Evolutionary conservation across 2,888 invertebrate species (phyloP).

Genomic region (Idaea biselata): DNA sequence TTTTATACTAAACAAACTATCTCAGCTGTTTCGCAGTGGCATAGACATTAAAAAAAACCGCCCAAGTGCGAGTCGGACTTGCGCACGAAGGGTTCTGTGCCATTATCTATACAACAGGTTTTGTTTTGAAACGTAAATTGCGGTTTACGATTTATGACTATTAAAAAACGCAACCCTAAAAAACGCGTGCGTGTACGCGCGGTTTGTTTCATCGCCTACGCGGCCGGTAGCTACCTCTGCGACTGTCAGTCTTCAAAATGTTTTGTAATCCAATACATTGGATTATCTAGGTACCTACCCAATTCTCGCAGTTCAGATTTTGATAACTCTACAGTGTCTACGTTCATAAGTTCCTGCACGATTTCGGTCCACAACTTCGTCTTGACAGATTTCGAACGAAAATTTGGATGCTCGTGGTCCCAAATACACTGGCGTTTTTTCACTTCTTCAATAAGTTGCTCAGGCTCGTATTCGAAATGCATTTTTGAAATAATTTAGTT

Average conservation of each 20-base stretch:
- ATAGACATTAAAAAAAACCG: background rate
- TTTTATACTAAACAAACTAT: background rate
- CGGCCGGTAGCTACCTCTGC: too few relatives aligned
- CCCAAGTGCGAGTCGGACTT: too few relatives aligned
- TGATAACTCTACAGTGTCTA: constrained; percentile 45
- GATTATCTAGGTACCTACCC: constrained; percentile 49
- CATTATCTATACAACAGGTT: too few relatives aligned
- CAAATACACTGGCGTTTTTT: constrained; percentile 69
- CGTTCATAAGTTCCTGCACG: constrained; percentile 55
- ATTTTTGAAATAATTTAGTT: constrained; percentile 29
- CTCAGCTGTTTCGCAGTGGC: background rate
- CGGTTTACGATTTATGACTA: too few relatives aligned
- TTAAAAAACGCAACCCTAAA: too few relatives aligned
- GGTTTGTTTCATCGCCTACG: background rate
- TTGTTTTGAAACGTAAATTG: too few relatives aligned
- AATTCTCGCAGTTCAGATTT: constrained; percentile 71
- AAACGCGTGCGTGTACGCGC: background rate
- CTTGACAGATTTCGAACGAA: constrained; percentile 54
- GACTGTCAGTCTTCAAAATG: background rate
- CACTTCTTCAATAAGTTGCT: constrained; percentile 64
- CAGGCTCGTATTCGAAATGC: constrained; percentile 74
- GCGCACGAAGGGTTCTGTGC: too few relatives aligned
- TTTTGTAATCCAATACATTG: background rate
- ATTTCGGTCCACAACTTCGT: constrained; percentile 63
- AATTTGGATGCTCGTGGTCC: constrained; percentile 61